phyloP scores from a whole-genome alignment of 1,140 invertebrate species.

The Druon quercuslanigerum region DNA sequence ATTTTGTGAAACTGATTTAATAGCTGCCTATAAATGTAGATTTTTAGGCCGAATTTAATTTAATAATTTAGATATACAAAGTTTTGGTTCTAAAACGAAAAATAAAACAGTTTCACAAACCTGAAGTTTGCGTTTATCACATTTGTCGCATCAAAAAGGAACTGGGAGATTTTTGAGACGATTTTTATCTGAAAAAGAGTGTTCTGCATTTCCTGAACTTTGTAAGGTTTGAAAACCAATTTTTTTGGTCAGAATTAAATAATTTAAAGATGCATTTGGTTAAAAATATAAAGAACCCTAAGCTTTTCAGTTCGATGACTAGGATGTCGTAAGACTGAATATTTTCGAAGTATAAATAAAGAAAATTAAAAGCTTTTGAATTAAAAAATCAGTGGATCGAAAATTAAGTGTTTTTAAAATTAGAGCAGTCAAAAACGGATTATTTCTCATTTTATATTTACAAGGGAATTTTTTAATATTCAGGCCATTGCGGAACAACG shows the following conservation, averaged over 20 bases:
- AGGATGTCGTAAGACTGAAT: no score
- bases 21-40: conserved; percentile 16
- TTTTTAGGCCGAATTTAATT: conserved; percentile 13
- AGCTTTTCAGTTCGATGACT: no score
- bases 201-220: background rate
- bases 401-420: background rate
- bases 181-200: background rate
- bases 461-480: background rate
- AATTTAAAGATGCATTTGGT: no score
- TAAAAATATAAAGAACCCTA: no score
- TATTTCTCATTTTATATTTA: no score
- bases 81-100: background rate
- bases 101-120: background rate
- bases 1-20: conserved; percentile 6
- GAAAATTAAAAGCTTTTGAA: no score
- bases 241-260: background rate
- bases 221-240: no score
- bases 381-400: no score
- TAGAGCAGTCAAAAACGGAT: background rate
- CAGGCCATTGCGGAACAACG: background rate
- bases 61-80: background rate
- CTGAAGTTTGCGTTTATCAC: conserved; percentile 18
- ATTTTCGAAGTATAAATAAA: no score
- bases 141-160: conserved; percentile 7
- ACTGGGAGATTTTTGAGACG: background rate